These are phyloP conservation scores for Solea senegalensis DNA, from an alignment of 2,113 vertebrate species.

Conservation along the genomic window DNA sequence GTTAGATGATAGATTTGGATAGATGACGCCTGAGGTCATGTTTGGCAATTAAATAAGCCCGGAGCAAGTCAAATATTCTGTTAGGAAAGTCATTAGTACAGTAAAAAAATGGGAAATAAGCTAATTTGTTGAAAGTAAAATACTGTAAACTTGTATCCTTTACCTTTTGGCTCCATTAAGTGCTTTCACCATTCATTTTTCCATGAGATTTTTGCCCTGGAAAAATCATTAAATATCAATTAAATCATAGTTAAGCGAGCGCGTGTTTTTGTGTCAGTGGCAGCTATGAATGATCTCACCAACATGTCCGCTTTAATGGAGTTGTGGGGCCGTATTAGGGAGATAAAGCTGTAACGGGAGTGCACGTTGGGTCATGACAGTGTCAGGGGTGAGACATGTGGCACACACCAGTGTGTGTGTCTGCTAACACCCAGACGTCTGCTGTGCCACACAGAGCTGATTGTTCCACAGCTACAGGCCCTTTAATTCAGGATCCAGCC, in stretches of 20 bases:
- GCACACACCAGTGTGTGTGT: constrained; percentile 71
- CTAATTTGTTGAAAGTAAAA: constrained; percentile 45
- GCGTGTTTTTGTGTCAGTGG: constrained; percentile 36
- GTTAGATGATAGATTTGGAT: constrained; percentile 47
- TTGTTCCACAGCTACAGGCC: constrained; percentile 64
- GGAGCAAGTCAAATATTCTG: constrained; percentile 39
- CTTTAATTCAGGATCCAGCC: constrained; percentile 54
- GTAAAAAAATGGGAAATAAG: constrained; percentile 53
- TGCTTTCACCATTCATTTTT: constrained; percentile 32
- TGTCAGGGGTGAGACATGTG: constrained; percentile 76
- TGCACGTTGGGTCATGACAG: constrained; percentile 68
- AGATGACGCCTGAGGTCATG: constrained; percentile 56
- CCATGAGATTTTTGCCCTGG: constrained; percentile 21
- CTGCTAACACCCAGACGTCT: constrained; percentile 69
- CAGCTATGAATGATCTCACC: constrained; percentile 49
- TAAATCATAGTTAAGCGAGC: constrained; percentile 38
- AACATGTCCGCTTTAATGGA: constrained; percentile 52
- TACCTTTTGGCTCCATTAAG: constrained; percentile 24
- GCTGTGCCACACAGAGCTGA: constrained; percentile 69
- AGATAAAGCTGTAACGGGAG: constrained; percentile 75
- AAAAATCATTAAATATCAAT: constrained; percentile 64
- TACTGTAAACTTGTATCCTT: constrained; percentile 45
- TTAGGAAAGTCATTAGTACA: constrained; percentile 28
- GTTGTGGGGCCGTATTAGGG: constrained; percentile 43
- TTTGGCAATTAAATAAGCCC: constrained; percentile 41